A percentile compares a stretch with the other conserved stretches of the same genome.
Evolutionary conservation across 2,888 invertebrate genomes (phyloP).

Genomic region (Stenotaenia linearis): DNA sequence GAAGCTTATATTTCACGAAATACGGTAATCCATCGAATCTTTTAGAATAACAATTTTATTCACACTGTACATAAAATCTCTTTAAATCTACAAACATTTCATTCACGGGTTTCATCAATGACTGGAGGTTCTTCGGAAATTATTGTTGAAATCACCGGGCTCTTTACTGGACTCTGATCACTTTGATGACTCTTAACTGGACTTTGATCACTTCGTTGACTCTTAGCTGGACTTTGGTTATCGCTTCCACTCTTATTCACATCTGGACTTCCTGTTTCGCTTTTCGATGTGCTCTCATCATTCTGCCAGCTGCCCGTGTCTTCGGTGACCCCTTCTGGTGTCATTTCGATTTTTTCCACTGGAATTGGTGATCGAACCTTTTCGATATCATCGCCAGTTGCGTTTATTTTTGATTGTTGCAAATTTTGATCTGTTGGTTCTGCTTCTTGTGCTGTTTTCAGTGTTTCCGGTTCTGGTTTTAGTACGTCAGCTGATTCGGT

Average conservation of each 20-base stretch:
- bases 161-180: neutral
- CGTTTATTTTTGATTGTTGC: neutral
- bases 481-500: too few relatives aligned
- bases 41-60: neutral
- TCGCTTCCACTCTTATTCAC: too few relatives aligned
- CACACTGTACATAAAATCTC: conserved; percentile 9
- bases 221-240: neutral
- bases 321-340: too few relatives aligned
- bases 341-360: too few relatives aligned
- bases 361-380: neutral
- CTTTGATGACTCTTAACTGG: neutral
- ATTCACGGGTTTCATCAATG: neutral
- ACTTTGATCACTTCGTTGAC: neutral
- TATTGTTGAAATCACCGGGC: too few relatives aligned
- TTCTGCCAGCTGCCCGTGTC: too few relatives aligned
- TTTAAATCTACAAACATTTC: neutral
- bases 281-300: neutral
- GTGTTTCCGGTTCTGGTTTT: too few relatives aligned
- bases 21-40: too few relatives aligned
- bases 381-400: neutral
- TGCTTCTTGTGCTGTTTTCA: neutral
- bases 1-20: too few relatives aligned
- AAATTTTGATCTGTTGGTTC: neutral
- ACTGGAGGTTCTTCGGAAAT: neutral
- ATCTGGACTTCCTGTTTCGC: too few relatives aligned